Evolutionary conservation across 2,113 vertebrate genomes (phyloP).

Genomic region (Tachysurus fulvidraco): DNA sequence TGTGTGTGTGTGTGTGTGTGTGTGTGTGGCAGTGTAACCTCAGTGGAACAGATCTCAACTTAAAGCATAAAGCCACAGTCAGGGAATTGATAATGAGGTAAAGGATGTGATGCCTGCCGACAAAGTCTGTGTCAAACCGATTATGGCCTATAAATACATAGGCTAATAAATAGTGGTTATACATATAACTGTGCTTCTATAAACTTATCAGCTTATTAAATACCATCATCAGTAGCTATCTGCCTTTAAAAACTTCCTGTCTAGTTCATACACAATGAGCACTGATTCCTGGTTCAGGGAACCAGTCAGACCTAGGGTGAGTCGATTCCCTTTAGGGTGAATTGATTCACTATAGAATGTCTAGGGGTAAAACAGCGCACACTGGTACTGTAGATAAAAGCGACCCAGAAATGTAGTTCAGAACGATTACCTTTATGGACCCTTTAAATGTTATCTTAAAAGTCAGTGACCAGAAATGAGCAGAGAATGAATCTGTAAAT

Average conservation of each 20-base stretch:
- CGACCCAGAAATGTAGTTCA: not conserved
- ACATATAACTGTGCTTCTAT: not conserved
- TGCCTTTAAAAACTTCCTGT: not conserved
- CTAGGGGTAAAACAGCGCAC: not conserved
- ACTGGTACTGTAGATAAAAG: not conserved
- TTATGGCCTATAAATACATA: not conserved
- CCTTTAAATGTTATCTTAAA: not conserved
- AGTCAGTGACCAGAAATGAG: not conserved
- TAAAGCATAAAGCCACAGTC: not conserved
- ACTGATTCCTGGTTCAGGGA: not conserved
- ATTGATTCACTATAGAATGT: not conserved
- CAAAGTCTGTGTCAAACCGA: not conserved
- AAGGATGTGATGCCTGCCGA: not conserved
- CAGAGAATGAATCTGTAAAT: not conserved
- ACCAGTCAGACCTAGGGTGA: not conserved
- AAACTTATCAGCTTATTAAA: not conserved
- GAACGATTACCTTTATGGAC: not conserved
- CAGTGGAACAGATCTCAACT: not conserved
- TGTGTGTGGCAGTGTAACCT: not conserved
- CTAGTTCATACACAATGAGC: not conserved
- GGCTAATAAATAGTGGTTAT: not conserved
- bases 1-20: no score
- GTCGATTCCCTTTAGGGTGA: not conserved
- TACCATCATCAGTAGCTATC: not conserved
- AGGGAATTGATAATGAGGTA: not conserved